Evolutionary conservation across 2,888 invertebrate genomes (phyloP).

Genomic region (Agrilus biguttatus): DNA sequence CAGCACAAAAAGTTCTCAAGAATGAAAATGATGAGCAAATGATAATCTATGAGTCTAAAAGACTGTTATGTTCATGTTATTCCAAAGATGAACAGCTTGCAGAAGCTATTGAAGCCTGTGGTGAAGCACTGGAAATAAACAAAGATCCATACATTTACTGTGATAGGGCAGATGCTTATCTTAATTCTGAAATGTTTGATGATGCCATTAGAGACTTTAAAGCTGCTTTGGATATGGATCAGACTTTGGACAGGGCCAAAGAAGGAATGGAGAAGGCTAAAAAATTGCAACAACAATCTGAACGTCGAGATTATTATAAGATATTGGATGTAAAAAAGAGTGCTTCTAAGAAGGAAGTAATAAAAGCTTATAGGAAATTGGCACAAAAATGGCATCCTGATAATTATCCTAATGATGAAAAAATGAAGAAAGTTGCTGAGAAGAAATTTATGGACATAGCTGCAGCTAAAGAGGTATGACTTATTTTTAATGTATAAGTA

Average conservation of each 20-base stretch:
- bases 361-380: slow-evolving; percentile 90
- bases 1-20: slow-evolving; percentile 51
- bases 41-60: slow-evolving; percentile 60
- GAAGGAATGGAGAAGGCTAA: slow-evolving; percentile 82
- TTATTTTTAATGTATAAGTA: not conserved
- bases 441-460: slow-evolving; percentile 98
- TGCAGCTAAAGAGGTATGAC: slow-evolving; percentile 89
- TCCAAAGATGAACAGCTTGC: slow-evolving; percentile 52
- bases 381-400: slow-evolving; percentile 99
- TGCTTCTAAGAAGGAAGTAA: slow-evolving; percentile 84
- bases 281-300: slow-evolving; percentile 82
- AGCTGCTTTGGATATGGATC: slow-evolving; percentile 71
- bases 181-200: slow-evolving; percentile 80
- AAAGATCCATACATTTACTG: slow-evolving; percentile 68
- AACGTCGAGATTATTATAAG: slow-evolving; percentile 94
- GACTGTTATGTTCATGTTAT: slow-evolving; percentile 70
- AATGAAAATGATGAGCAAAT: slow-evolving; percentile 55
- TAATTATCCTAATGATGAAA: slow-evolving; percentile 64
- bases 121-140: slow-evolving; percentile 59
- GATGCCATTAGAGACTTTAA: slow-evolving; percentile 84
- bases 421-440: slow-evolving; percentile 88
- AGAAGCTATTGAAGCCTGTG: slow-evolving; percentile 65
- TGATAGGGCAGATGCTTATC: slow-evolving; percentile 84
- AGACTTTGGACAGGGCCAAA: slow-evolving; percentile 63
- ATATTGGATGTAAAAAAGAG: slow-evolving; percentile 82